Conservation (phyloP, 2,888 invertebrate genomes). For the Chrysotoxum bicinctum region DNA sequence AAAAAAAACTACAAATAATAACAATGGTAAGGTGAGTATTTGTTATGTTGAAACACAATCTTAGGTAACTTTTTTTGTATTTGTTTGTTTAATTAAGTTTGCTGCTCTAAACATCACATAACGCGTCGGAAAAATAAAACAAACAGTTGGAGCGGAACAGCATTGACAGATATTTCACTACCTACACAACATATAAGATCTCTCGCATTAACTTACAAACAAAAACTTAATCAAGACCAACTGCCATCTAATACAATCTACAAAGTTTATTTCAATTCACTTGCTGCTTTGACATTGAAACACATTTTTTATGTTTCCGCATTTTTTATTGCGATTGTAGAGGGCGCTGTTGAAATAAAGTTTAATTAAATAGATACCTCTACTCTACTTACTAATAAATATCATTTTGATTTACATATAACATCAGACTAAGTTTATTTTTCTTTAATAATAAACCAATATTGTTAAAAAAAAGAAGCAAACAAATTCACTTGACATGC, state of each 20-base stretch:
- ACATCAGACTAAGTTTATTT: background rate
- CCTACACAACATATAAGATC: slow-evolving; percentile 7
- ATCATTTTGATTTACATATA: background rate
- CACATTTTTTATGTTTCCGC: slow-evolving; percentile 24
- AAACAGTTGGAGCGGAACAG: slow-evolving; percentile 5
- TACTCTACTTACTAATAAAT: background rate
- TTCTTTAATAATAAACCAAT: background rate
- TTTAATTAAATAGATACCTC: background rate
- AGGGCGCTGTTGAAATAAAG: slow-evolving; percentile 1
- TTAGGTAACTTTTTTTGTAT: background rate
- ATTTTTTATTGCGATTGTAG: background rate
- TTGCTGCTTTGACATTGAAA: slow-evolving; percentile 59
- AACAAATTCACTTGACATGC: background rate
- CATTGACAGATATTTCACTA: slow-evolving; percentile 25
- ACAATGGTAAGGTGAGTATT: background rate
- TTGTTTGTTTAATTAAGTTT: slow-evolving; percentile 1
- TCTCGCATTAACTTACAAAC: background rate
- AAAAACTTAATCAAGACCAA: background rate
- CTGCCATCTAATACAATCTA: slow-evolving; percentile 45
- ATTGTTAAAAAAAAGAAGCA: background rate
- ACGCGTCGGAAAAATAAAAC: background rate
- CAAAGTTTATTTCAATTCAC: slow-evolving; percentile 36
- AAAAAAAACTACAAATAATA: too few relatives aligned
- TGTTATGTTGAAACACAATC: background rate
- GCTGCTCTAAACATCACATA: background rate